Conservation (phyloP, 2,113 vertebrate genomes). For the Hippopotamus amphibius region DNA sequence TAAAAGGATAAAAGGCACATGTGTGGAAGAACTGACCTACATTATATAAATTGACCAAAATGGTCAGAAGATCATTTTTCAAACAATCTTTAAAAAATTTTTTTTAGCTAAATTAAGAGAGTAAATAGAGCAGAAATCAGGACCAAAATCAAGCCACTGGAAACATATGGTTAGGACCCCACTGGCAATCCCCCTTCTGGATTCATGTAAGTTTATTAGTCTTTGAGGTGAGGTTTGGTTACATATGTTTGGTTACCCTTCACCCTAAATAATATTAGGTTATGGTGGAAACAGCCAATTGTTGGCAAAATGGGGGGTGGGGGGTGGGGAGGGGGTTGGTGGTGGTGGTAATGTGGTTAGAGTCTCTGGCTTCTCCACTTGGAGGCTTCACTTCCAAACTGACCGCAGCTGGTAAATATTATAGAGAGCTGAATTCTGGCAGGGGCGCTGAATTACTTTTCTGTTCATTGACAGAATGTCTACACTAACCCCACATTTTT, state of each 20-base stretch:
- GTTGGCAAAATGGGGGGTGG: slow-evolving; percentile 34
- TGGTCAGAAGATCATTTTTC: not conserved
- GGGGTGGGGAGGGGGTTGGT: no score
- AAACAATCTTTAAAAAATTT: not conserved
- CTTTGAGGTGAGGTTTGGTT: not conserved
- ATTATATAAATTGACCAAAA: not conserved
- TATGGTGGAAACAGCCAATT: not conserved
- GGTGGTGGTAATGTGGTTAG: not conserved
- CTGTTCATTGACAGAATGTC: slow-evolving; percentile 68
- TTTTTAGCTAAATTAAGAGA: not conserved
- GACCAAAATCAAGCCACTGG: not conserved
- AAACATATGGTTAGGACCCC: not conserved
- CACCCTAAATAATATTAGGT: slow-evolving; percentile 9
- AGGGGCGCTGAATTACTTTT: slow-evolving; percentile 71
- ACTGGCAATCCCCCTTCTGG: not conserved
- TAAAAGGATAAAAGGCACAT: not conserved
- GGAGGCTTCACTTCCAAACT: slow-evolving; percentile 43
- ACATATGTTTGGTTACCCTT: not conserved
- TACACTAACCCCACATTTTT: slow-evolving; percentile 65
- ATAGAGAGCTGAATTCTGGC: slow-evolving; percentile 64
- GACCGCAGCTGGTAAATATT: slow-evolving; percentile 69
- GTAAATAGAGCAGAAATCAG: not conserved
- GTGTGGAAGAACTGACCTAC: not conserved
- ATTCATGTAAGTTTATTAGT: slow-evolving; percentile 34
- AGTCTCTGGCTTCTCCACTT: slow-evolving; percentile 9